phyloP scores from a whole-genome alignment of 2,797 vertebrate species.

The Rhynchonycteris naso region DNA sequence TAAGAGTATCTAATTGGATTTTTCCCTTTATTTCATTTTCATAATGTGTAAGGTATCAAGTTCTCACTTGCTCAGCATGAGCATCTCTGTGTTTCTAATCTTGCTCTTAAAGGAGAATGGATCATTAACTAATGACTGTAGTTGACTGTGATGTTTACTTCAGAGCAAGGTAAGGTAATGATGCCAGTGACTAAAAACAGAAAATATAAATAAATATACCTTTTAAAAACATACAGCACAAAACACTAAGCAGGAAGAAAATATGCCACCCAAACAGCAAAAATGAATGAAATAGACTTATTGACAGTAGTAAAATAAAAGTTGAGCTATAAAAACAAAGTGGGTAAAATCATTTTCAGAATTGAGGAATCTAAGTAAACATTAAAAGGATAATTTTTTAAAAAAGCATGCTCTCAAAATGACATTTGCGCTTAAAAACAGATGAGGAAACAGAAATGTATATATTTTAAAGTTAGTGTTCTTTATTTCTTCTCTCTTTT shows the following conservation, averaged over 20 bases:
- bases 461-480: conserved; percentile 37
- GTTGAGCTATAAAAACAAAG: neutral
- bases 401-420: neutral
- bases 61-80: conserved; percentile 31
- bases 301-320: neutral
- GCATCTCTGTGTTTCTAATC: neutral
- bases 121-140: conserved; percentile 34
- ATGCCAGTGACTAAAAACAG: neutral
- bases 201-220: neutral
- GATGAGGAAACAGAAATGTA: neutral
- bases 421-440: conserved; percentile 8
- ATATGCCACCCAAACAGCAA: neutral
- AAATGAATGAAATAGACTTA: neutral
- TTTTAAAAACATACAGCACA: neutral
- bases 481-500: no score
- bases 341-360: conserved; percentile 17
- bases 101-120: conserved; percentile 35
- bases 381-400: conserved; percentile 27
- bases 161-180: neutral
- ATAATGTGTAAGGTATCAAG: neutral
- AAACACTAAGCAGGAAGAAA: neutral
- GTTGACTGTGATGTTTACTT: neutral
- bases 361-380: neutral
- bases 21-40: conserved; percentile 59
- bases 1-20: conserved; percentile 31